These are phyloP conservation scores for Poeciliopsis retropinna DNA, from an alignment of 2,113 vertebrate genomes.

Conservation along the genomic window DNA sequence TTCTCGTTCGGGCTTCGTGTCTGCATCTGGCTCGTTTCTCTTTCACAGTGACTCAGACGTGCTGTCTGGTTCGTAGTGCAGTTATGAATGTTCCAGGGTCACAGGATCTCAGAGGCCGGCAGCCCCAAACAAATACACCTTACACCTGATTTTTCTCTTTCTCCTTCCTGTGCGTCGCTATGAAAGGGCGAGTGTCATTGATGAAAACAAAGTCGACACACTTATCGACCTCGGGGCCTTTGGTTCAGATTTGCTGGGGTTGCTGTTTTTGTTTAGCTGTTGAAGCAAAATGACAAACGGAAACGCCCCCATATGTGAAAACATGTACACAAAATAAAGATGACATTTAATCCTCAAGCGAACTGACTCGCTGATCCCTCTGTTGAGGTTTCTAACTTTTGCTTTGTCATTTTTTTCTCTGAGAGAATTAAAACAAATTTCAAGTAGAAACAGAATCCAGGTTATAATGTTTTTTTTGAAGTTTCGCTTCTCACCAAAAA, in stretches of 20 bases:
- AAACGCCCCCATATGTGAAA: not conserved
- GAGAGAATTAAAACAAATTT: too few relatives aligned
- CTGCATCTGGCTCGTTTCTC: conserved; percentile 62
- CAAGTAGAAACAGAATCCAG: not conserved
- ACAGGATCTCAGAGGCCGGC: conserved; percentile 39
- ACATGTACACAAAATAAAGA: not conserved
- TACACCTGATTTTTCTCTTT: conserved; percentile 29
- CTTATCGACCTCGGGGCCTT: not conserved
- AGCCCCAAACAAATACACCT: conserved; percentile 31
- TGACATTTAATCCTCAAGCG: not conserved
- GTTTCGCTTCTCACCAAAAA: not conserved
- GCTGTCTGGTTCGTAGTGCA: conserved; percentile 65
- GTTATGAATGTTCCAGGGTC: conserved; percentile 73
- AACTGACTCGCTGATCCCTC: not conserved
- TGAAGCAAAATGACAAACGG: not conserved
- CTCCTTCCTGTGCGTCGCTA: not conserved
- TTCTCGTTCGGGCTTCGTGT: conserved; percentile 45
- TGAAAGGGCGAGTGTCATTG: conserved; percentile 7
- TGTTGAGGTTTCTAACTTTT: not conserved
- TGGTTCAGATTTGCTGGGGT: not conserved
- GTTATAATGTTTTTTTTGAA: too few relatives aligned
- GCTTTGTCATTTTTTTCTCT: not conserved
- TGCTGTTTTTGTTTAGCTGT: not conserved
- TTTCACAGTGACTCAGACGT: conserved; percentile 72
- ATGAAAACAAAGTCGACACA: conserved; percentile 20